phyloP scores from a whole-genome alignment of 2,888 invertebrate genomes.

The Bimastos eiseni region DNA sequence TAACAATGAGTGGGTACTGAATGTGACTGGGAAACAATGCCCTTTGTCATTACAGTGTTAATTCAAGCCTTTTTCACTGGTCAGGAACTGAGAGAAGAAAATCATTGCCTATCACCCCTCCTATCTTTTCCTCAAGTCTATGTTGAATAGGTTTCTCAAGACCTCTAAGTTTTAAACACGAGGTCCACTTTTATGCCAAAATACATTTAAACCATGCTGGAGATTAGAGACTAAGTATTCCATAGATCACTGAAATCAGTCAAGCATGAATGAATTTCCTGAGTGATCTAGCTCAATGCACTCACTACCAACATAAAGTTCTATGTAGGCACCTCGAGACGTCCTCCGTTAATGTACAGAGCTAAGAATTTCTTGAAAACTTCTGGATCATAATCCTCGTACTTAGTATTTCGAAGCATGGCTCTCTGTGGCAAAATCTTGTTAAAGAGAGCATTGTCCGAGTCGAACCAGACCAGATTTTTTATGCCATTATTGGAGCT shows the following conservation, averaged over 20 bases:
- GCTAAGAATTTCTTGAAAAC: conserved; percentile 78
- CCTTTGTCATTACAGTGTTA: too few species aligned
- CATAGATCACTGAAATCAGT: background rate
- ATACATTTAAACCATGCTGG: background rate
- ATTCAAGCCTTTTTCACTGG: background rate
- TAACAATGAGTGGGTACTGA: too few species aligned
- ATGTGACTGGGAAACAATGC: too few species aligned
- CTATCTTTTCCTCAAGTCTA: background rate
- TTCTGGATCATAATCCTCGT: conserved; percentile 76
- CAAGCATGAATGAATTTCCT: background rate
- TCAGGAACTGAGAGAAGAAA: background rate
- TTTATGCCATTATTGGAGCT: conserved; percentile 65
- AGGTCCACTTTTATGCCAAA: background rate
- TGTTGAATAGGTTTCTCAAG: background rate
- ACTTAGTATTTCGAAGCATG: conserved; percentile 72
- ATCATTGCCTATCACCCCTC: background rate
- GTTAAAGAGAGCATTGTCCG: conserved; percentile 49
- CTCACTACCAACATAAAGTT: background rate
- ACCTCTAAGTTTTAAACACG: background rate
- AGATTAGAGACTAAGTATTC: background rate
- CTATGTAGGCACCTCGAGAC: background rate
- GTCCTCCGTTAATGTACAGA: conserved; percentile 67
- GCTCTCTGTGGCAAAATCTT: conserved; percentile 70
- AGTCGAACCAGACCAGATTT: conserved; percentile 77
- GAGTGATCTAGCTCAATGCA: background rate